Percentiles rank a stretch among this genome's conserved stretches.
Evolutionary conservation across 2,888 invertebrate genomes (phyloP).

Genomic region (Nephrotoma appendiculata): DNA sequence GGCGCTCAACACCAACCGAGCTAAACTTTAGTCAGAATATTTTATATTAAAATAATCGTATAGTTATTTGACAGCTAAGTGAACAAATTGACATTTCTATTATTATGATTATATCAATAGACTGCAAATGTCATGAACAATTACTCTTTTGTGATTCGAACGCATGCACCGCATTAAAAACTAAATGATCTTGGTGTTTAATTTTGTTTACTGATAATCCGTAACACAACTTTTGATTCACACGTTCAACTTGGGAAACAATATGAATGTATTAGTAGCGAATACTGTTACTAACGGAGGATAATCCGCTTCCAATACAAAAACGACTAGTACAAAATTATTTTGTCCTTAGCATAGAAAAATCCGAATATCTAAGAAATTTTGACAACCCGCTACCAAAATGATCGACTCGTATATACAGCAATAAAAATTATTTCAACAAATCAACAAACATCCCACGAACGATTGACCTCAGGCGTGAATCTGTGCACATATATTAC

Average conservation of each 20-base stretch:
- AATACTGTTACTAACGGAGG: neutral
- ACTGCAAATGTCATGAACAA: neutral
- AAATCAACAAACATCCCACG: constrained; percentile 4
- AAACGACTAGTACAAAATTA: no score
- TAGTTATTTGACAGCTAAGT: neutral
- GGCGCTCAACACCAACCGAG: no score
- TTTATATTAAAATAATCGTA: no score
- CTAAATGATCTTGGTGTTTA: neutral
- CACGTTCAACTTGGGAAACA: neutral
- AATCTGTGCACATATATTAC: constrained; percentile 6
- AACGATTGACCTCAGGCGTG: constrained; percentile 6
- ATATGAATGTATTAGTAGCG: neutral
- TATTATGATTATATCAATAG: neutral
- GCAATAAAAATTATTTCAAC: neutral
- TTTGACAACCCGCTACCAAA: no score
- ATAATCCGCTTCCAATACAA: neutral
- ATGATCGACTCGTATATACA: no score
- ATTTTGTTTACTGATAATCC: neutral
- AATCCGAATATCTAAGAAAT: no score
- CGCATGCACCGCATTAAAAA: neutral
- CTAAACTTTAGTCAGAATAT: no score
- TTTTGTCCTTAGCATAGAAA: no score
- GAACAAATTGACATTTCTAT: neutral
- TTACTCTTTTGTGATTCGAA: neutral
- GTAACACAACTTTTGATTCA: neutral